Evolutionary conservation across 2,113 vertebrate genomes (phyloP).

Genomic region (Saguinus imperator): DNA sequence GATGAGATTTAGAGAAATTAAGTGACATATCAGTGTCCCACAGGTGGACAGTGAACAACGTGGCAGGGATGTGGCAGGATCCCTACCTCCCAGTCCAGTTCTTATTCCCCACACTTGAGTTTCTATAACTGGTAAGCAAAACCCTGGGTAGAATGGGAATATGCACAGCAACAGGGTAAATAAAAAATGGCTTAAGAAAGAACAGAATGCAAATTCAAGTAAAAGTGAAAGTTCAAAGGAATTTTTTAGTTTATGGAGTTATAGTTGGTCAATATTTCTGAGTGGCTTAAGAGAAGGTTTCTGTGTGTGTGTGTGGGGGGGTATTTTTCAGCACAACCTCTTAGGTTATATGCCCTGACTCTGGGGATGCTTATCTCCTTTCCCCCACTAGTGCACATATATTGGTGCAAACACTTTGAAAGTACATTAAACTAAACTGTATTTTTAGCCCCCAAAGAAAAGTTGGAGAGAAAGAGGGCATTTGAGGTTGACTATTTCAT

Average conservation of each 20-base stretch:
- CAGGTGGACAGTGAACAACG: not conserved
- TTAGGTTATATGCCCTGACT: not conserved
- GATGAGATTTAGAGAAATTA: not conserved
- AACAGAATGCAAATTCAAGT: not conserved
- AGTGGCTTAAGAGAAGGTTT: not conserved
- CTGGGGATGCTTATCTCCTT: not conserved
- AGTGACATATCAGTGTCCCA: not conserved
- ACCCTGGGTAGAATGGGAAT: not conserved
- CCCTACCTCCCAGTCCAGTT: fast-evolving
- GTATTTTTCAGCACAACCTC: not conserved
- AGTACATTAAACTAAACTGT: not conserved
- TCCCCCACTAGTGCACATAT: not conserved
- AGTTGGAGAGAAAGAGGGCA: not conserved
- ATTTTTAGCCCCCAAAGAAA: not conserved
- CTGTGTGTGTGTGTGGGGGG: not conserved
- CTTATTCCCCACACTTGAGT: not conserved
- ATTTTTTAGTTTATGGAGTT: not conserved
- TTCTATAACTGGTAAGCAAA: not conserved
- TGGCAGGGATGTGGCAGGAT: too few relatives aligned
- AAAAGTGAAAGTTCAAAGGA: not conserved
- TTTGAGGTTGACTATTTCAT: not conserved
- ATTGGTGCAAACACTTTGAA: not conserved
- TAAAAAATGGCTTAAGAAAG: not conserved
- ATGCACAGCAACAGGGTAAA: not conserved
- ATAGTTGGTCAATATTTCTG: not conserved